These are phyloP conservation scores for Teinopalpus imperialis DNA, from an alignment of 2,888 invertebrate species.

Conservation along the genomic window DNA sequence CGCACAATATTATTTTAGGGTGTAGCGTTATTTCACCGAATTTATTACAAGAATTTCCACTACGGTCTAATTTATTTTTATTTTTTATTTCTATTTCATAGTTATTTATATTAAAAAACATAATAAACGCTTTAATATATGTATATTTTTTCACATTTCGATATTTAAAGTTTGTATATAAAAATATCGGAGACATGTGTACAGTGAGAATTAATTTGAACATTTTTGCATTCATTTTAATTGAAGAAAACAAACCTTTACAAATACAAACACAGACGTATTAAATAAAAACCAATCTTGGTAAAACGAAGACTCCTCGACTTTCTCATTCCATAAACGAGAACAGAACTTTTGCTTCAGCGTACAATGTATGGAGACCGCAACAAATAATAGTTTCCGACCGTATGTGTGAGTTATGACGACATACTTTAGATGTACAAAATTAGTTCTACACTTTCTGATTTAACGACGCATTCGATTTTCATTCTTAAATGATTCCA, in stretches of 20 bases:
- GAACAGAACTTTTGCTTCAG: constrained; percentile 58
- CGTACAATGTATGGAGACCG: constrained; percentile 70
- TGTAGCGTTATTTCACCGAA: no score
- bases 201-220: no score
- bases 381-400: constrained; percentile 77
- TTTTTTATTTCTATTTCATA: no score
- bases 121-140: no score
- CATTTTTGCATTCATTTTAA: no score
- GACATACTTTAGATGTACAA: constrained; percentile 56
- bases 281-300: constrained; percentile 38
- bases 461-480: constrained; percentile 14
- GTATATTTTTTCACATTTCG: no score
- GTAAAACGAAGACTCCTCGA: constrained; percentile 47
- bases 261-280: constrained; percentile 6
- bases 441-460: constrained; percentile 23
- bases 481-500: constrained; percentile 21
- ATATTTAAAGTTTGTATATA: no score
- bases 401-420: constrained; percentile 71
- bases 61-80: no score
- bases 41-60: no score
- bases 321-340: constrained; percentile 56
- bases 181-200: no score
- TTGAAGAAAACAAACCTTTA: constrained; percentile 4
- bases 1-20: no score
- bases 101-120: no score